Evolutionary conservation across 1,140 invertebrate species (phyloP), one percentile per base, ranked within the genome.

Genomic region (Leptinotarsa defecta): DNA sequence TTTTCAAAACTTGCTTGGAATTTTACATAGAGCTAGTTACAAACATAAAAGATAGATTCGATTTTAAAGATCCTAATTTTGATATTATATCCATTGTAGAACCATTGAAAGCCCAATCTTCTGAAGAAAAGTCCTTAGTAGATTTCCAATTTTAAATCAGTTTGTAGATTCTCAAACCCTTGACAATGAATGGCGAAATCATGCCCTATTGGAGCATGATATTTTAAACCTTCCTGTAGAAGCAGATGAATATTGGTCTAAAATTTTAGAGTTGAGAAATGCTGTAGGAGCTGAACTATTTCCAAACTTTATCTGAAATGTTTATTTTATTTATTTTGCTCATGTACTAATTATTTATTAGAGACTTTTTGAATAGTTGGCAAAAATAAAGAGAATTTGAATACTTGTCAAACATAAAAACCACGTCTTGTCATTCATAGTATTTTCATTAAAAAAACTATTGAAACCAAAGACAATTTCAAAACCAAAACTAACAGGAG

Each of bases 141-240:
- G 65, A 48, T 74, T 74, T 69, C 73, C 65, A 27, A n/a, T 74
- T 13, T 20, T 74, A 11, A 57, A 68, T n/a, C 5, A 74, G 6
- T 15, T 20, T 57, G 52, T 74, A 13, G 68, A 68, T 17, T 15
- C 34, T 6, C 65, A 74, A 34, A 22, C 49, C 13, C 19, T 74
- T 4, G 52, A 74, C 20, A 61, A 74, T 43, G 67, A 74, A 19
- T 74, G 73, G 65, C 8, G 13, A 2, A 22, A 22, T 22, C 22
- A 22, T 22, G 22, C 22, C 22, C 22, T 22, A 22, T 22, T 22
- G 22, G 22, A 22, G 22, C 22, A 67, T 67, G 22, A 22, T 19
- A 20, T 63, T 20, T 67, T 15, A 13, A 24, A 68, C n/a, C 13
- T 62, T 24, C n/a, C n/a, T 13, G 24, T 27, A 63, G 34, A 64